A percentile compares a stretch with the other conserved stretches of the same genome.
Evolutionary conservation across 2,888 invertebrate species (phyloP).

Genomic region (Rhagium mordax): DNA sequence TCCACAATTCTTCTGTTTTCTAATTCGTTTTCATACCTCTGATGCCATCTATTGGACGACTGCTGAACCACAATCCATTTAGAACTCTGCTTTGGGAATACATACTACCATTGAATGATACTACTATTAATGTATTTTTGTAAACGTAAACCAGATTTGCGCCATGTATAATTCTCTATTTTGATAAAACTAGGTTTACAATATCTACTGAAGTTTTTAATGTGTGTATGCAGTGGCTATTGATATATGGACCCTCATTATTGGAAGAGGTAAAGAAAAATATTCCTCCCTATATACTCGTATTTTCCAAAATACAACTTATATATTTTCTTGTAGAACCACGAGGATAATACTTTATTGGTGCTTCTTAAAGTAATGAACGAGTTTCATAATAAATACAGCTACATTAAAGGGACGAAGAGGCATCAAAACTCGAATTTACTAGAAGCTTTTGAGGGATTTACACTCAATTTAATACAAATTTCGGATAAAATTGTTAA

Average conservation of each 20-base stretch:
- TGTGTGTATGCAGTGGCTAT: conserved; percentile 38
- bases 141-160: too few relatives aligned
- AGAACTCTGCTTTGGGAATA: too few relatives aligned
- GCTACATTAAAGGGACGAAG: conserved; percentile 17
- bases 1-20: too few relatives aligned
- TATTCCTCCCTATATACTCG: too few relatives aligned
- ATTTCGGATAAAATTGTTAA: conserved; percentile 24
- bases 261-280: conserved; percentile 33
- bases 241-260: conserved; percentile 26
- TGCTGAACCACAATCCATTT: too few relatives aligned
- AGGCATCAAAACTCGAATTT: conserved; percentile 20
- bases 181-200: conserved; percentile 25
- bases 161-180: background rate
- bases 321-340: background rate
- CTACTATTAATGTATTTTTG: background rate
- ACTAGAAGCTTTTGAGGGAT: conserved; percentile 7
- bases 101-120: too few relatives aligned
- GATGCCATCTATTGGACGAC: too few relatives aligned
- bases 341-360: conserved; percentile 19
- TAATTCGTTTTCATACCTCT: too few relatives aligned
- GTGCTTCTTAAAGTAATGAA: conserved; percentile 23
- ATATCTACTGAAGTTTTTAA: conserved; percentile 36
- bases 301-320: background rate
- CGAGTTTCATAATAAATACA: conserved; percentile 27
- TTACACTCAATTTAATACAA: conserved; percentile 1